Evolutionary conservation across 2,888 invertebrate genomes (phyloP), one percentile per base, ranked within the genome.

Genomic region (Thereva nobilitata): DNA sequence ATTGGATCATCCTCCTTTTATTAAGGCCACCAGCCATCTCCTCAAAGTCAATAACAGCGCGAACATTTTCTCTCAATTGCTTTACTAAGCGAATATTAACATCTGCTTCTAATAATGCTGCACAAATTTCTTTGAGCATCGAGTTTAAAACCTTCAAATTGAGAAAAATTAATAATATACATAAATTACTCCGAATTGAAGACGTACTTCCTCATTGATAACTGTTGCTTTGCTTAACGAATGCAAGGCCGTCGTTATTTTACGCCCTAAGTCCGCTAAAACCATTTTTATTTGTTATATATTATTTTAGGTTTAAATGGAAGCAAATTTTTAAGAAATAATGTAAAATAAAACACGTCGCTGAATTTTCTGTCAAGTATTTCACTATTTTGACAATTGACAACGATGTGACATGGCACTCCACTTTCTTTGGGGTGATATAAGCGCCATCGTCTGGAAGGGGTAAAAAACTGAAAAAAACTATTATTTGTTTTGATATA

Each of bases 21-120:
- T 99, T 99, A 55, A 99, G 89, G 5, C 99, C 99, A 45, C 93
- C 93, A 74, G 97, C 97, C 96, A 99, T 99, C 80, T 99, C 99
- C 78, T 99, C 98, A 82, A 99, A 99, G 82, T 99, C 97, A 80
- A 99, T 98, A 71, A 96, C 95, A 54, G 92, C 88, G 67, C 95
- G 88, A 38, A 99, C 97, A 95, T 98, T 99, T 83, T 98, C 97
- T 72, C 97, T 86, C 49, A 99, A 85, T 80, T 94, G 90, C 82
- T 97, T 97, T 0, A 99, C 98, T 73, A 98, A 84, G 74, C 90
- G 87, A 73, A 99, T 95, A 82, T 99, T 98, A 50, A 92, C 92
- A 86, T 99, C 99, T 74, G 98, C 95, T 85, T 99, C 98, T 69
- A 99, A 84, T 68, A 99, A 84, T 12, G 99, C 99, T 68, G 94